Evolutionary conservation across 2,797 vertebrate species (phyloP).

Genomic region (Orestias chungarensis): DNA sequence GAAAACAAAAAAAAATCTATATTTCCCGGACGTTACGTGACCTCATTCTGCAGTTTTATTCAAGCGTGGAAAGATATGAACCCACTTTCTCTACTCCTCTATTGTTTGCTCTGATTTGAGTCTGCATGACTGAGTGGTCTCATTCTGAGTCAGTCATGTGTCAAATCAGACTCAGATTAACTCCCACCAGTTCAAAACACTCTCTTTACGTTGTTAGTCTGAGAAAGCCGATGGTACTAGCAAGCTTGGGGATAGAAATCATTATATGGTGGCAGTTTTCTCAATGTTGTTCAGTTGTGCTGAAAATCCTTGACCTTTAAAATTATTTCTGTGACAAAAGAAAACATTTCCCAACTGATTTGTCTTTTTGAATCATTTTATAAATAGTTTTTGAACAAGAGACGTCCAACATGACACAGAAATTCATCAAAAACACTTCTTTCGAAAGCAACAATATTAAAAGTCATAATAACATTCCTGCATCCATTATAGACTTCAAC

Average conservation of each 20-base stretch:
- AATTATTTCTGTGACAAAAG: slow-evolving; percentile 42
- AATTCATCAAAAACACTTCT: slow-evolving; percentile 32
- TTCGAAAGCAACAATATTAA: slow-evolving; percentile 35
- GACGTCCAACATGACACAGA: slow-evolving; percentile 8
- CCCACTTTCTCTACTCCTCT: slow-evolving; percentile 18
- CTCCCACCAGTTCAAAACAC: background rate
- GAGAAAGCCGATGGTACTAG: slow-evolving; percentile 8
- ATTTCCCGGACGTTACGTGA: slow-evolving; percentile 20
- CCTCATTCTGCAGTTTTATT: slow-evolving; percentile 26
- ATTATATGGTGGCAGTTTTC: slow-evolving; percentile 5
- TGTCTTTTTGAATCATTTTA: slow-evolving; percentile 2
- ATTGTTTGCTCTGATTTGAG: slow-evolving; percentile 34
- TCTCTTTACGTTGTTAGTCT: slow-evolving; percentile 3
- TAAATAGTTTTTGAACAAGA: slow-evolving; percentile 8
- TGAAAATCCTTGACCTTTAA: slow-evolving; percentile 18
- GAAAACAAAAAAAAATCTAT: too few species aligned
- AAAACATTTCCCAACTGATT: slow-evolving; percentile 9
- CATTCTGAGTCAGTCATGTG: slow-evolving; percentile 57
- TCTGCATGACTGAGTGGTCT: slow-evolving; percentile 53
- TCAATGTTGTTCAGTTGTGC: slow-evolving; percentile 10
- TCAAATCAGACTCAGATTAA: slow-evolving; percentile 39
- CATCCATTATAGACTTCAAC: background rate
- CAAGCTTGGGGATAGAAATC: slow-evolving; percentile 2
- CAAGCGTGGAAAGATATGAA: slow-evolving; percentile 34
- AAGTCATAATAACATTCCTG: slow-evolving; percentile 8